These are phyloP conservation scores for Cosmorhoe ocellata DNA, from an alignment of 2,888 invertebrate species.

Conservation along the genomic window DNA sequence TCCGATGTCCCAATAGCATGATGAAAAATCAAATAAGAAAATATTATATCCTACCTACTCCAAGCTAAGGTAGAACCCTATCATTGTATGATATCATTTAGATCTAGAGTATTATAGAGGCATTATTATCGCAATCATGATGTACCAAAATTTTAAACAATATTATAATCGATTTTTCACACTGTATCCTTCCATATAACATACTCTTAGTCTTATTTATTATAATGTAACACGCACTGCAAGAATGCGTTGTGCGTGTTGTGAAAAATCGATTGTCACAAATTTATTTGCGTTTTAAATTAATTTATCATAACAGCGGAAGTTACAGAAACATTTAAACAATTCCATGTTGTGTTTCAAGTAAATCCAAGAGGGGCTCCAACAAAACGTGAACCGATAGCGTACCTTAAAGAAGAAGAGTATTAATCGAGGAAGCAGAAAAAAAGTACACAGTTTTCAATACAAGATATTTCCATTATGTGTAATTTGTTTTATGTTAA, in stretches of 20 bases:
- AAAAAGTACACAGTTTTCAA: conserved; percentile 53
- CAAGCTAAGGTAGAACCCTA: conserved; percentile 14
- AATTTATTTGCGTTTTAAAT: conserved; percentile 22
- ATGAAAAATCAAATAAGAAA: too few species aligned
- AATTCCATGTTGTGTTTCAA: conserved; percentile 70
- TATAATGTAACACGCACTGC: background rate
- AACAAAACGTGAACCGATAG: conserved; percentile 67
- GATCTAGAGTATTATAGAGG: background rate
- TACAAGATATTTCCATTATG: conserved; percentile 57
- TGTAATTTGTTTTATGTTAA: conserved; percentile 59
- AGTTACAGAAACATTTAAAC: conserved; percentile 40
- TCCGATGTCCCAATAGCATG: too few species aligned
- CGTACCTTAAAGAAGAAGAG: conserved; percentile 53
- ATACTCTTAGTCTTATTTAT: too few species aligned
- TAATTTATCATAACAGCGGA: conserved; percentile 19
- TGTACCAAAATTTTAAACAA: conserved; percentile 3
- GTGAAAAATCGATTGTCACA: conserved; percentile 32
- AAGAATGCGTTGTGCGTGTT: background rate
- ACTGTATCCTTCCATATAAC: background rate
- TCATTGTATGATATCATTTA: conserved; percentile 15
- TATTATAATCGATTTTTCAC: conserved; percentile 46
- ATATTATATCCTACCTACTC: too few species aligned
- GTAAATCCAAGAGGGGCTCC: conserved; percentile 72
- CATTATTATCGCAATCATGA: conserved; percentile 7
- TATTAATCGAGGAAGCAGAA: conserved; percentile 55